A percentile compares a stretch with the other conserved stretches of the same genome.
Evolutionary conservation across 2,888 invertebrate species (phyloP).

Genomic region (Miltochrista miniata): DNA sequence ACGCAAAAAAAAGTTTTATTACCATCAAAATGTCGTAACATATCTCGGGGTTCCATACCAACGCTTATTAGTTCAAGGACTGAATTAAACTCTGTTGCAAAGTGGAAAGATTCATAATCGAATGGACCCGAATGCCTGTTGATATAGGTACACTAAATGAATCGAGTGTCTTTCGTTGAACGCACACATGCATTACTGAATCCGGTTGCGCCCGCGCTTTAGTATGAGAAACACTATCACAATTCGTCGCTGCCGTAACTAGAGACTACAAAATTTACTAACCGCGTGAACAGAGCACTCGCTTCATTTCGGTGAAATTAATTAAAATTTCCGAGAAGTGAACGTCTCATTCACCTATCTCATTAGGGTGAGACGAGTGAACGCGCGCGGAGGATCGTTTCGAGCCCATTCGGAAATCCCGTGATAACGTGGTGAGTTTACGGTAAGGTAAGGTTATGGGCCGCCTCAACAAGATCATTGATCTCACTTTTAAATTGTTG

Average conservation of each 20-base stretch:
- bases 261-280: conserved; percentile 60
- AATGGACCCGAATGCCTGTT: conserved; percentile 26
- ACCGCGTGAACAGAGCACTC: conserved; percentile 54
- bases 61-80: conserved; percentile 28
- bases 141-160: conserved; percentile 38
- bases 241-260: conserved; percentile 56
- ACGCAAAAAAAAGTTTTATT: conserved; percentile 43
- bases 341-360: conserved; percentile 65
- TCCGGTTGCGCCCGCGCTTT: conserved; percentile 57
- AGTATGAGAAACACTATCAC: conserved; percentile 55
- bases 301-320: conserved; percentile 71
- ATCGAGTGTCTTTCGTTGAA: conserved; percentile 38
- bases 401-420: conserved; percentile 29
- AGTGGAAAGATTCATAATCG: conserved; percentile 40
- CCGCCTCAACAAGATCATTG: conserved; percentile 1
- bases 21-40: conserved; percentile 45
- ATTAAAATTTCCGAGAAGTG: conserved; percentile 70
- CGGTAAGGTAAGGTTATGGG: conserved; percentile 23
- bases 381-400: conserved; percentile 24
- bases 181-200: conserved; percentile 47
- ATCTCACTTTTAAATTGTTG: background rate
- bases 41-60: conserved; percentile 36
- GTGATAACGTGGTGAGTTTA: conserved; percentile 48
- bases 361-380: conserved; percentile 48
- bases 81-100: conserved; percentile 43